These are phyloP conservation scores for Torymus texanus DNA, from an alignment of 2,888 invertebrate species.

Conservation along the genomic window DNA sequence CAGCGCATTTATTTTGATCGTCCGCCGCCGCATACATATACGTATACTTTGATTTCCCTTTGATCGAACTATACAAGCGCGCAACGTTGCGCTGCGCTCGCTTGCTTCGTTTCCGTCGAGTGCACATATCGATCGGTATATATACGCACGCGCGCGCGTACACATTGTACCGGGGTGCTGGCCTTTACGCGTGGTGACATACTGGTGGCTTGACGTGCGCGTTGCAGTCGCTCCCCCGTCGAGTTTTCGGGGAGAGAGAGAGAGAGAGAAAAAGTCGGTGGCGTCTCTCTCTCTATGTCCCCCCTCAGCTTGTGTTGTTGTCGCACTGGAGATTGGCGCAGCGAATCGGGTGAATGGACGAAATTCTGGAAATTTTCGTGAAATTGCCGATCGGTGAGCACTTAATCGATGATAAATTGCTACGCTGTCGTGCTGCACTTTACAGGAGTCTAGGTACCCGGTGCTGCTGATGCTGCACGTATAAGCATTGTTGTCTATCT, in stretches of 20 bases:
- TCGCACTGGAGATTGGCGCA: no score
- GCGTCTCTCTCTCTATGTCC: not conserved
- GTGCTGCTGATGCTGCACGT: no score
- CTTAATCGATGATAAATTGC: conserved; percentile 75
- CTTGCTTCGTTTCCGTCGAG: conserved; percentile 68
- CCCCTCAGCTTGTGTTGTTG: no score
- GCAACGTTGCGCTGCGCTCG: conserved; percentile 46
- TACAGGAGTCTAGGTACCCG: conserved; percentile 1
- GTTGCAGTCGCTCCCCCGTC: conserved; percentile 51
- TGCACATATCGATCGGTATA: conserved; percentile 72
- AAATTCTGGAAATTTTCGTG: conserved; percentile 72
- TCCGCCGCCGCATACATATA: conserved; percentile 43
- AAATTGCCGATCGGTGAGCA: conserved; percentile 73
- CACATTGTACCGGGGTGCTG: conserved; percentile 73
- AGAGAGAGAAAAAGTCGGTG: conserved; percentile 25
- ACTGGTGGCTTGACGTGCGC: conserved; percentile 68
- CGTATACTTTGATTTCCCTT: conserved; percentile 65
- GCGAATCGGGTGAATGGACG: no score
- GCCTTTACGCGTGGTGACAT: conserved; percentile 71
- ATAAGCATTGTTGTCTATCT: conserved; percentile 29
- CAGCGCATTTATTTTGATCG: conserved; percentile 36
- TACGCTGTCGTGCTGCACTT: conserved; percentile 20
- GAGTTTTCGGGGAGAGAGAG: conserved; percentile 19
- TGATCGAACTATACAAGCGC: conserved; percentile 65
- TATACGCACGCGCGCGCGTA: conserved; percentile 39